Evolutionary conservation across 2,888 invertebrate genomes (phyloP).

Genomic region (Spicauda simplicius): DNA sequence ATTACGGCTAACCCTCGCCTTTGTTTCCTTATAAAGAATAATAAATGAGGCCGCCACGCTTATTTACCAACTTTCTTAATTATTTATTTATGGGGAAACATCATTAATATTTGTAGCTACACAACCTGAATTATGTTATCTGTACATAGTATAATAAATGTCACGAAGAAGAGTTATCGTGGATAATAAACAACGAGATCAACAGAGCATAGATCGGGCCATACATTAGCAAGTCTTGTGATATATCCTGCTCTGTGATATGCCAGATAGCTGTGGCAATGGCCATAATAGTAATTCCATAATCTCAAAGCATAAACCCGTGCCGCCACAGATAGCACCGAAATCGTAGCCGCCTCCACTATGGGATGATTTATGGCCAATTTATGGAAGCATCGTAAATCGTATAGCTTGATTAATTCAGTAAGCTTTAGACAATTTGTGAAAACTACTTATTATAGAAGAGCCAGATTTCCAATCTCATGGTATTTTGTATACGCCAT

Average conservation of each 20-base stretch:
- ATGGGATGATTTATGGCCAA: conserved; percentile 22
- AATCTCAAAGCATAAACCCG: conserved; percentile 37
- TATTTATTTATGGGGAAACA: conserved; percentile 82
- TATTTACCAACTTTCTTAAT: conserved; percentile 84
- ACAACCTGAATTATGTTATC: conserved; percentile 45
- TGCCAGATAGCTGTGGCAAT: conserved; percentile 23
- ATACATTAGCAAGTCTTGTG: conserved; percentile 36
- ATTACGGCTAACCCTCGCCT: conserved; percentile 85
- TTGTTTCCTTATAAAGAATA: conserved; percentile 86
- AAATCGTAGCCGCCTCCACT: background rate
- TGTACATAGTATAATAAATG: conserved; percentile 17
- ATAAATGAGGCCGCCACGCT: conserved; percentile 84
- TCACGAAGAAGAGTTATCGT: conserved; percentile 30
- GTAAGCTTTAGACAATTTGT: background rate
- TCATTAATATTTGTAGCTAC: conserved; percentile 73
- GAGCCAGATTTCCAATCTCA: too few relatives aligned
- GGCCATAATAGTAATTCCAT: conserved; percentile 36
- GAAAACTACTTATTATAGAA: background rate
- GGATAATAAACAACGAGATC: conserved; percentile 36
- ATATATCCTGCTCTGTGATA: conserved; percentile 35
- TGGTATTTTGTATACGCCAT: too few relatives aligned
- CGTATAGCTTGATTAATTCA: background rate
- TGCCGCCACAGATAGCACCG: conserved; percentile 26
- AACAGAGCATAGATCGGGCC: conserved; percentile 23
- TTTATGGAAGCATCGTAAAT: conserved; percentile 16